Evolutionary conservation across 2,797 vertebrate genomes (phyloP), one percentile per base, ranked within the genome.

Genomic region (Pseudocheirus occidentalis): DNA sequence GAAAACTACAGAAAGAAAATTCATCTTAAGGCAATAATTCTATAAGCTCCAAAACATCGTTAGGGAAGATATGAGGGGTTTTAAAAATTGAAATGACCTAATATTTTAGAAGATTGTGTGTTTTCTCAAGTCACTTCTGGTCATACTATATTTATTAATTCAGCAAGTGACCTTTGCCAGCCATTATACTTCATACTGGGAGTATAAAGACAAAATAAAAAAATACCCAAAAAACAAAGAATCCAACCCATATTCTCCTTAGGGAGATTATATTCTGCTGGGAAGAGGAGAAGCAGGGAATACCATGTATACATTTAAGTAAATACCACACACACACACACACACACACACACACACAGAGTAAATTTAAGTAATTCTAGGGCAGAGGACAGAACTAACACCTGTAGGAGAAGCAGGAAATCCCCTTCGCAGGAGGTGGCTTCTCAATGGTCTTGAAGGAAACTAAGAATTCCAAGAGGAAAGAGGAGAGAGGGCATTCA

Each of bases 71-170:
- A n/a, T n/a, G n/a, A n/a, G n/a, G n/a, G n/a, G n/a, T n/a, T n/a
- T n/a, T n/a, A n/a, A n/a, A n/a, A n/a, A n/a, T n/a, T 66, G 34
- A 90, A 97, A 93, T 54, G 90, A 54, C 27, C 54, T 92, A 73
- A 81, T 58, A 92, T 92, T 1, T 24, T 34, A 34, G 3, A n/a
- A 34, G 46, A 34, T 28, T 31, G 7, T 91, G 55, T 9, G 55
- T 95, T 95, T 96, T 96, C 53, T 90, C 90, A 89, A 0, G 24
- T 95, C 16, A 94, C 96, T 96, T 92, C 54, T 96, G 95, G 97
- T 90, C 94, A 56, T 21, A 24, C 40, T 40, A 73, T 73, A 73
- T 73, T 40, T 34, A 24, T 81, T 81, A 2, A 81, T 81, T 81
- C 21, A 81, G 73, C n/a, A 81, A 81, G 7, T 81, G 73, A 81